Percentiles rank a stretch among this genome's conserved stretches.
Conservation (phyloP, 1,140 invertebrate species). For the Platorchestia sp. region DNA sequence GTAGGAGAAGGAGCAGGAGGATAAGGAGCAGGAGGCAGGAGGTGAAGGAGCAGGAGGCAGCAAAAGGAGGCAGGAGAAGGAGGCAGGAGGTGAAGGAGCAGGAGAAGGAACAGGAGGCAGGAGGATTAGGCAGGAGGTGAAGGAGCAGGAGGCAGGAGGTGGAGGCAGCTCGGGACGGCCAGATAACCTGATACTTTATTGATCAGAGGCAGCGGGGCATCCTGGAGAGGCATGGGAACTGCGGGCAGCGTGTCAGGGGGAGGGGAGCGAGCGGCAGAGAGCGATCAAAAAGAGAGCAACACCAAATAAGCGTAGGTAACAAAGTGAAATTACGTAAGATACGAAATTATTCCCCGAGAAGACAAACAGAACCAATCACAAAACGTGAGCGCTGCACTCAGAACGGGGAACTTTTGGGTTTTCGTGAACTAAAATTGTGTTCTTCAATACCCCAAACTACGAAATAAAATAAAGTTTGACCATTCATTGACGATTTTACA, state of each 20-base stretch:
- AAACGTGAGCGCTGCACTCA: too few relatives aligned
- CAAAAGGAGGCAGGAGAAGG: not conserved
- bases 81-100: not conserved
- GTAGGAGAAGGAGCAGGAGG: too few relatives aligned
- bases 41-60: not conserved
- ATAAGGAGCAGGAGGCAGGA: not conserved
- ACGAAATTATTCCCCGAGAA: not conserved
- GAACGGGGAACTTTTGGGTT: too few relatives aligned
- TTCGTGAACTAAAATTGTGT: too few relatives aligned
- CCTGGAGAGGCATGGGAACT: slow-evolving; percentile 51
- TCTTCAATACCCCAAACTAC: too few relatives aligned
- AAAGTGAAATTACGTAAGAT: not conserved
- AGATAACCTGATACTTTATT: slow-evolving; percentile 43
- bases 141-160: not conserved
- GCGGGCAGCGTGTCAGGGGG: not conserved
- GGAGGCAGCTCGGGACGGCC: not conserved
- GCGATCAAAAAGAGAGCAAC: not conserved
- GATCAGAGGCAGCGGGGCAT: slow-evolving; percentile 49
- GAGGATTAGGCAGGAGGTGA: not conserved
- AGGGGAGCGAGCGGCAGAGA: not conserved
- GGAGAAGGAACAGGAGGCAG: too few relatives aligned
- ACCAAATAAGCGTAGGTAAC: not conserved
- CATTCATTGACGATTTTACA: too few relatives aligned
- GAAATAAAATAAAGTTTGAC: too few relatives aligned
- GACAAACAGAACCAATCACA: not conserved